Percentiles rank a stretch among this genome's conserved stretches.
phyloP scores from a whole-genome alignment of 1,140 invertebrate species.

The Chelonus insularis region DNA sequence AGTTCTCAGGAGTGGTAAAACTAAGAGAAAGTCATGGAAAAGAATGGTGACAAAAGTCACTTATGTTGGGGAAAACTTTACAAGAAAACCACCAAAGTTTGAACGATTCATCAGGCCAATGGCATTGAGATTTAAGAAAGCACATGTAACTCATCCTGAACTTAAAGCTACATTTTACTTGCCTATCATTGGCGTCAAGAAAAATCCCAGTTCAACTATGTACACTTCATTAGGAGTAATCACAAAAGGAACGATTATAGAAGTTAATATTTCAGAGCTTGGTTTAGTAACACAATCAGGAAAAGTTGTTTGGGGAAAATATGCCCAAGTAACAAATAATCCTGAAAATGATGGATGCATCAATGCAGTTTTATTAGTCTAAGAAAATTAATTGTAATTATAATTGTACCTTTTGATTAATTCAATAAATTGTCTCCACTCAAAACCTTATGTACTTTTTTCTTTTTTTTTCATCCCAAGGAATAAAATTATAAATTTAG shows the following conservation, averaged over 20 bases:
- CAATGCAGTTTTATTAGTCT: constrained; percentile 97
- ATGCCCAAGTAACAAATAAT: constrained; percentile 99
- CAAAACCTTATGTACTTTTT: neutral
- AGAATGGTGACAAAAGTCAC: constrained; percentile 99
- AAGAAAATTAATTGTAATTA: constrained; percentile 48
- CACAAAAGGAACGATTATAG: constrained; percentile 96
- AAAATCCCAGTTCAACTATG: constrained; percentile 97
- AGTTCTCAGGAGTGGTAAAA: constrained; percentile 92
- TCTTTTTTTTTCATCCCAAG: constrained; percentile 2
- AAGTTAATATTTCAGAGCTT: constrained; percentile 98
- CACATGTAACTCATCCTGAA: constrained; percentile 99
- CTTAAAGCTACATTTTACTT: constrained; percentile 98
- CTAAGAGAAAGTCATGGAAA: constrained; percentile 97
- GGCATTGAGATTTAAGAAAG: constrained; percentile 94
- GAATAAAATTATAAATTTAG: no score
- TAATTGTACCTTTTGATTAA: neutral
- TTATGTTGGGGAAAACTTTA: constrained; percentile 98
- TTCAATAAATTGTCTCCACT: neutral
- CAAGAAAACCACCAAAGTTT: constrained; percentile 98
- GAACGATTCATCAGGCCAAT: constrained; percentile 99
- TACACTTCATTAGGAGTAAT: constrained; percentile 98
- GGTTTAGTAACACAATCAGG: constrained; percentile 98
- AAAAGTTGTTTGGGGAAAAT: constrained; percentile 99
- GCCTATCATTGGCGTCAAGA: constrained; percentile 99
- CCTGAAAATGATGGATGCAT: constrained; percentile 99